phyloP scores from a whole-genome alignment of 2,888 invertebrate genomes.

The Sesia apiformis region DNA sequence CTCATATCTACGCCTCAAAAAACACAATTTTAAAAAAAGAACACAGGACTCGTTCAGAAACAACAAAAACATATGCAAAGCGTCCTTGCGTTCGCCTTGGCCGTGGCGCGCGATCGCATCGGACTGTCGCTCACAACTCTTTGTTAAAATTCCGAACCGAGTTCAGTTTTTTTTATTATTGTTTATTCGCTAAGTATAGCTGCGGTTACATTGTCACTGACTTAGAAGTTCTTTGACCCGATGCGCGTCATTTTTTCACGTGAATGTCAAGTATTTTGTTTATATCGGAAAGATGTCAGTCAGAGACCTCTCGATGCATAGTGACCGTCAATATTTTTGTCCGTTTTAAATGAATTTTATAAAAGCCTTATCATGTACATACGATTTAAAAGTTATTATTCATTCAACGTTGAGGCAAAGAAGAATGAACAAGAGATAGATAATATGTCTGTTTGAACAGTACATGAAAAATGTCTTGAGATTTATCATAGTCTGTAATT shows the following conservation, averaged over 20 bases:
- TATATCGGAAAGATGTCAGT: neutral
- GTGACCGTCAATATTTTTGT: too few relatives aligned
- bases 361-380: too few relatives aligned
- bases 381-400: too few relatives aligned
- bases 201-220: conserved; percentile 27
- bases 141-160: conserved; percentile 52
- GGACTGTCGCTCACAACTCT: conserved; percentile 46
- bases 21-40: conserved; percentile 1
- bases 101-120: conserved; percentile 50
- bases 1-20: neutral
- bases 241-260: conserved; percentile 2
- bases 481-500: neutral
- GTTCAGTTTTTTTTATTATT: conserved; percentile 37
- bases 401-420: too few relatives aligned
- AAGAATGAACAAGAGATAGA: too few relatives aligned
- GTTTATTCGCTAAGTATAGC: conserved; percentile 26
- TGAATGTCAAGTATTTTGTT: conserved; percentile 14
- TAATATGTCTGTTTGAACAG: too few relatives aligned
- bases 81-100: conserved; percentile 62
- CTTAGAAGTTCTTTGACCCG: conserved; percentile 46
- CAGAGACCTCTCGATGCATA: too few relatives aligned
- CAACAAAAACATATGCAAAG: conserved; percentile 15
- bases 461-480: too few relatives aligned
- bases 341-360: too few relatives aligned
- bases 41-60: conserved; percentile 13